Evolutionary conservation across 2,797 vertebrate genomes (phyloP), one percentile per base, ranked within the genome.

Genomic region (Distichodus sexfasciatus): DNA sequence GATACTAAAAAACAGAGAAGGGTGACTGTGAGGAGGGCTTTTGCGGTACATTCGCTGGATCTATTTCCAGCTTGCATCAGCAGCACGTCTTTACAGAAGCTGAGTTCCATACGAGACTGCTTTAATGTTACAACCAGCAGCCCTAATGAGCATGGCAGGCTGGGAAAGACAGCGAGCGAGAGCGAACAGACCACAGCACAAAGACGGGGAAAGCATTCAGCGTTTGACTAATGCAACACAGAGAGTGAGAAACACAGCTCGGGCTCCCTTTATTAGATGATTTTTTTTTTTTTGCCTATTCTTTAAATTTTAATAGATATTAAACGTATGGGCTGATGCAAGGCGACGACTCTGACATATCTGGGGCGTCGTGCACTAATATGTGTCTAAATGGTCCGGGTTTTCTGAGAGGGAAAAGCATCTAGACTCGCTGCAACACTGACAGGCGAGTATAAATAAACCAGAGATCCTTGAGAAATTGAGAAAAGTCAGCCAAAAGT

Each of bases 291-390:
- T 92, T 90, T 89, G 91, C 90, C 88, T 91, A 88, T 86, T 87
- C 88, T 87, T 88, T 87, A 90, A 84, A 89, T 88, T 90, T 90
- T 90, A 91, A 89, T 85, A 92, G 89, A 90, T 92, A 92, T 94
- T 92, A 93, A n/a, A 92, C 89, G 89, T 91, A 93, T 87, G 89
- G 92, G 90, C 89, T 87, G 88, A 92, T 88, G 90, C 90, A 91
- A 90, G 94, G 94, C 91, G 91, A 94, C 94, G 92, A 94, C 87
- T 90, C 81, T 93, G 94, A 96, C 94, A 94, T 91, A 95, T 93
- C 89, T 94, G 89, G 94, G 92, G 85, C 92, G 87, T 91, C 91
- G 88, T 90, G 93, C 92, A 91, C 87, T 91, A 94, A 91, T 91
- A 69, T 71, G 72, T 81, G 82, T 89, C 90, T 83, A 84, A 83